Conservation (phyloP, 1,140 invertebrate genomes). For the Drosophila santomea region DNA sequence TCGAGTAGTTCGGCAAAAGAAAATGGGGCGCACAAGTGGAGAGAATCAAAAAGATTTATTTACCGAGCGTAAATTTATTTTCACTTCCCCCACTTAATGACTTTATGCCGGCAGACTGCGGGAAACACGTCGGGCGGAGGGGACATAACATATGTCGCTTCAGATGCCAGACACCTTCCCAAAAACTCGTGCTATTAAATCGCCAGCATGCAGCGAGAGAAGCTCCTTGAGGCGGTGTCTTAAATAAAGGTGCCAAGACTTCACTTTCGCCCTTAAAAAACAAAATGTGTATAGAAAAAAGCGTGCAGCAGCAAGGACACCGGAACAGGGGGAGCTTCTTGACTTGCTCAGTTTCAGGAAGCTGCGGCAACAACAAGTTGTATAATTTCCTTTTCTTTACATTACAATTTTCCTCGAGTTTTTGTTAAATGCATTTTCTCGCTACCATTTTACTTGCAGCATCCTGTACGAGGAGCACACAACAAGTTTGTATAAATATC, state of each 20-base stretch:
- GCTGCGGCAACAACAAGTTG: constrained; percentile 47
- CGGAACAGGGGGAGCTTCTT: constrained; percentile 44
- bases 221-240: constrained; percentile 44
- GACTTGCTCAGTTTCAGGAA: constrained; percentile 58
- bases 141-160: constrained; percentile 69
- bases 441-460: constrained; percentile 1
- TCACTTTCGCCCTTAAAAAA: constrained; percentile 61
- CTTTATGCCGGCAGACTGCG: constrained; percentile 57
- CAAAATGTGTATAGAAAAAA: not conserved
- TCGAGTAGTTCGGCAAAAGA: constrained; percentile 44
- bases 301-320: not conserved
- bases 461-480: constrained; percentile 7
- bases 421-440: constrained; percentile 62
- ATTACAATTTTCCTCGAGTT: constrained; percentile 58
- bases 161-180: not conserved
- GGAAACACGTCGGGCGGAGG: constrained; percentile 13
- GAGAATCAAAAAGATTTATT: constrained; percentile 80
- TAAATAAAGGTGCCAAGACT: constrained; percentile 65
- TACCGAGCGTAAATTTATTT: constrained; percentile 81
- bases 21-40: constrained; percentile 16
- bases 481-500: constrained; percentile 65
- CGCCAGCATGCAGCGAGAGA: constrained; percentile 32
- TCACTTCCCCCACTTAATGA: constrained; percentile 77
- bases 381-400: constrained; percentile 67
- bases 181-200: constrained; percentile 24